Evolutionary conservation across 2,888 invertebrate species (phyloP).

Genomic region (Chymomyza fuscimana): DNA sequence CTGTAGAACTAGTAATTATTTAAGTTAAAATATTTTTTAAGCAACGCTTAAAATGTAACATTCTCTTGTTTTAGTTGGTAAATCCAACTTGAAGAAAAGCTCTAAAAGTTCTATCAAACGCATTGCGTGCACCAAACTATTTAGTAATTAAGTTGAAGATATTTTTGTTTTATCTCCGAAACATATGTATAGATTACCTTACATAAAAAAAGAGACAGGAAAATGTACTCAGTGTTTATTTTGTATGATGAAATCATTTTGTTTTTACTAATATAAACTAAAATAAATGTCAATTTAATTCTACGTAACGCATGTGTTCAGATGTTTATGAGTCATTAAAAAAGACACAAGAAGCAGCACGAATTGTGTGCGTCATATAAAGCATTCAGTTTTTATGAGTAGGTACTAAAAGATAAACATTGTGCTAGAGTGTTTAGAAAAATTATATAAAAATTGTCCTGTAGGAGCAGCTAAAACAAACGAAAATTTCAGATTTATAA

Average conservation of each 20-base stretch:
- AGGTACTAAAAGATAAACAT: not conserved
- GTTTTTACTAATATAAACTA: conserved; percentile 33
- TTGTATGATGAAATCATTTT: conserved; percentile 40
- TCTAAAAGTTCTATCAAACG: not conserved
- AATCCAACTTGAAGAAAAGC: not conserved
- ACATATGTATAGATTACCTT: conserved; percentile 50
- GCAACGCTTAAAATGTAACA: not conserved
- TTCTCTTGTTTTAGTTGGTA: conserved; percentile 12
- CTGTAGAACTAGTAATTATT: conserved; percentile 59
- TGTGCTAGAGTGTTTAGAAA: not conserved
- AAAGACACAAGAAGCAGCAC: not conserved
- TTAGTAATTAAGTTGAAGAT: conserved; percentile 3
- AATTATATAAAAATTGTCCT: not conserved
- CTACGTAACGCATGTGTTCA: not conserved
- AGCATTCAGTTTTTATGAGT: no score
- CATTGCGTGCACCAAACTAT: not conserved
- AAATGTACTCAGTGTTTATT: conserved; percentile 48
- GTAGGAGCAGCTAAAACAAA: no score
- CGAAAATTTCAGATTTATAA: no score
- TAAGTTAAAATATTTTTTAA: conserved; percentile 40
- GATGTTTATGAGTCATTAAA: not conserved
- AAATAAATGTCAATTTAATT: not conserved
- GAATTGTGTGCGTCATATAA: not conserved
- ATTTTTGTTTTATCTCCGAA: conserved; percentile 21
- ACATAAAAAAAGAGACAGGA: conserved; percentile 28